A percentile compares a stretch with the other conserved stretches of the same genome.
These are phyloP conservation scores for Anagrus nilaparvatae DNA, from an alignment of 1,140 invertebrate genomes.

Conservation along the genomic window DNA sequence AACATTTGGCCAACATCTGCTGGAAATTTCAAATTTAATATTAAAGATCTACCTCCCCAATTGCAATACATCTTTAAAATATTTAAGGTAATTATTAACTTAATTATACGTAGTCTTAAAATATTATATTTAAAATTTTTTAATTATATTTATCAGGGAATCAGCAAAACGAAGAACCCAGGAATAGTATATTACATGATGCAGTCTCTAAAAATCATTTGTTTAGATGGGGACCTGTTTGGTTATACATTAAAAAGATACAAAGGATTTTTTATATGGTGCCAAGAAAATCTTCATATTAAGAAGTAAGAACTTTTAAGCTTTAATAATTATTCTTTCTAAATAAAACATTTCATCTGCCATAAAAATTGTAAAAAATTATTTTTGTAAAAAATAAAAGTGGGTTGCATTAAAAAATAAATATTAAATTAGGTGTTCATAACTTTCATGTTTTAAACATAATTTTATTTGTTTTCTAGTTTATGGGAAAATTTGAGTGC, in stretches of 20 bases:
- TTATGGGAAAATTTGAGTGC: constrained; percentile 90
- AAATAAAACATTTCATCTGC: too few species aligned
- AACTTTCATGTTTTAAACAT: background rate
- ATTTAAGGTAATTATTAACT: constrained; percentile 55
- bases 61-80: constrained; percentile 87
- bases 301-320: constrained; percentile 73
- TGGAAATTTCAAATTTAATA: constrained; percentile 82
- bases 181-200: constrained; percentile 91
- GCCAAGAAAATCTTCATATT: constrained; percentile 91
- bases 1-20: constrained; percentile 87
- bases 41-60: constrained; percentile 86
- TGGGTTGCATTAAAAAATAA: background rate
- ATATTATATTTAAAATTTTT: constrained; percentile 2
- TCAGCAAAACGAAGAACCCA: constrained; percentile 74
- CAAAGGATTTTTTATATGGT: constrained; percentile 93
- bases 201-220: constrained; percentile 83
- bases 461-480: constrained; percentile 43
- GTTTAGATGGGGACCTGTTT: constrained; percentile 87
- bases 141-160: constrained; percentile 48
- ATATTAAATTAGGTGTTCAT: background rate
- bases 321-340: too few species aligned
- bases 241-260: constrained; percentile 80
- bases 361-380: too few species aligned
- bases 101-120: background rate
- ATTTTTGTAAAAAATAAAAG: too few species aligned